Base-by-base conservation (phyloP, 2,888 invertebrate genomes). In the Spodoptera picta region DNA sequence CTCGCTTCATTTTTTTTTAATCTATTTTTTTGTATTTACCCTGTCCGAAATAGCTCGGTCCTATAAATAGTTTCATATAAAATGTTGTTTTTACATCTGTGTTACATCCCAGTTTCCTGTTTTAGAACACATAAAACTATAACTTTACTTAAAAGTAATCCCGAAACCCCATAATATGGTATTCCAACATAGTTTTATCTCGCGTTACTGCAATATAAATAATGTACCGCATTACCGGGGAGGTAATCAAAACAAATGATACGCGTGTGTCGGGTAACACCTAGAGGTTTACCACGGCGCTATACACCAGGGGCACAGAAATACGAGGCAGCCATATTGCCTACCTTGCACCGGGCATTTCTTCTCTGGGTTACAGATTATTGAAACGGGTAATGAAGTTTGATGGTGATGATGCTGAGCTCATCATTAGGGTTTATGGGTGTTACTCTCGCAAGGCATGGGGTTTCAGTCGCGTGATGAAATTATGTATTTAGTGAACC, bases 211-310 rank as follows among this genome's bases (percentile, higher is more conserved):
- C 14, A 47, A 60, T 63, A 72, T 65, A 72, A 69, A 72, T 72
- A 71, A 74, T 69, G 49, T 50, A 65, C 49, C 55, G 53, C 70
- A 54, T 74, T 74, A 68, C 73, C 66, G 74, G 59, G 76, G 60
- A 43, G 50, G 85, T 91, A 90, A 91, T 91, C 90, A 90, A 85
- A 89, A 90, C 83, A 85, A 90, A 91, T 87, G 90, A 86, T 87
- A 88, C 79, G 83, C 83, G 86, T 82, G 84, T 76, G 77, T 64
- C 70, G 78, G 84, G 82, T 87, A 87, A 83, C 83, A 73, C 71
- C 62, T 60, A 55, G 63, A 65, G 68, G 73, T 77, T 83, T 84
- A 81, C 80, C 75, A 59, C 70, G 64, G 50, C 60, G 49, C 24
- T 41, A 36, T 19, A 64, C 64, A 72, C 59, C 68, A 56, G 47